A percentile compares a stretch with the other conserved stretches of the same genome.
Evolutionary conservation across 2,113 vertebrate species (phyloP).

Genomic region (Hipposideros armiger): DNA sequence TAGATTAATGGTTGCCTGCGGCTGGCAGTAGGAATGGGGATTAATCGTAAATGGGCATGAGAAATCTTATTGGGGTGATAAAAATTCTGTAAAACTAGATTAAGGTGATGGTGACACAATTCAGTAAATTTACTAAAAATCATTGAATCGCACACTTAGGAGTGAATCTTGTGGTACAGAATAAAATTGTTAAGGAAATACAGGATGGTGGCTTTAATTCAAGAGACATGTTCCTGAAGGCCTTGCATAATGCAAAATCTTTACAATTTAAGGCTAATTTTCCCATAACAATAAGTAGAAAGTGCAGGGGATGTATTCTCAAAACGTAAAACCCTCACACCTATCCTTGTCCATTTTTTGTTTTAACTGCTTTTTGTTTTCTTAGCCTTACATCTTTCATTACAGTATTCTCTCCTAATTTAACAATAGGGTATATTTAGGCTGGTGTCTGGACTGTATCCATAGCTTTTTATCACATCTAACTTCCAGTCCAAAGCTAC

Average conservation of each 20-base stretch:
- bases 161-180: conserved; percentile 10
- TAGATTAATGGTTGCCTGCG: background rate
- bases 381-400: background rate
- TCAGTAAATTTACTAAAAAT: conserved; percentile 51
- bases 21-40: background rate
- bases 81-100: conserved; percentile 43
- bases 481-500: background rate
- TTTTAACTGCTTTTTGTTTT: conserved; percentile 42
- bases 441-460: background rate
- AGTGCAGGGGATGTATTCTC: background rate
- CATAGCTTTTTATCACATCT: background rate
- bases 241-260: background rate
- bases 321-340: background rate
- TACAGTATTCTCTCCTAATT: background rate
- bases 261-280: conserved; percentile 29
- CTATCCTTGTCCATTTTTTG: background rate
- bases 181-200: conserved; percentile 31
- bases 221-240: conserved; percentile 8
- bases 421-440: background rate
- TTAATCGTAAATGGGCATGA: background rate
- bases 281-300: background rate
- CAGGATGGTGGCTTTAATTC: background rate
- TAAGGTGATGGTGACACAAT: background rate
- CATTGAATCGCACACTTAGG: conserved; percentile 3
- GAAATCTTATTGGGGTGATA: background rate